Evolutionary conservation across 2,113 vertebrate genomes (phyloP), one percentile per base, ranked within the genome.

Genomic region (Ornithorhynchus anatinus): DNA sequence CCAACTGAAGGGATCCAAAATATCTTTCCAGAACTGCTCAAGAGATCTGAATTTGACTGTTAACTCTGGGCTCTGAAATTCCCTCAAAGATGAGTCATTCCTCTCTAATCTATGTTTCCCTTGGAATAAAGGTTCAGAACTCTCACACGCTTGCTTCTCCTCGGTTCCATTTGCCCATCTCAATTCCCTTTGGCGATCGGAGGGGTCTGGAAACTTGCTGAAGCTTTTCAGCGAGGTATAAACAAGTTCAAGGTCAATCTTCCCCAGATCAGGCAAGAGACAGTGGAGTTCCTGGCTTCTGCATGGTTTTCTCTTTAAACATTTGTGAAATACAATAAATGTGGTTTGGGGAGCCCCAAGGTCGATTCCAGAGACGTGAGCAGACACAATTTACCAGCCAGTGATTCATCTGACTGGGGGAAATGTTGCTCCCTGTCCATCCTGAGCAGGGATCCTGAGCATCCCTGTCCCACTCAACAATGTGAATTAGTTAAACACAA

Each of bases 281-380:
- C 17, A 70, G 51, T 27, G 29, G 72, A 64, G 11, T 62, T 59
- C 17, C 27, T 78, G 64, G 62, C 79, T 81, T 80, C 53, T 75
- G 43, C 12, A 56, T 54, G 37, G 39, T 75, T 69, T 60, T 64
- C 36, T 38, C 25, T 32, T 39, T 53, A 32, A 42, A 27, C 12
- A 66, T 44, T 78, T 79, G 65, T 1, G 42, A 57, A 62, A 70
- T 22, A 47, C 63, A n/a, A 47, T 78, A 27, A 53, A 20, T 63
- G 64, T 51, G 62, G 53, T 73, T 85, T 80, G 25, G 64, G 69
- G 35, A 84, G 60, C 56, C 60, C 79, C 37, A 69, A 6, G 35
- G 85, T 70, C 82, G 29, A 70, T 37, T 64, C 47, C 60, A 81
- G 65, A 70, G 72, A 51, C 56, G 8, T 54, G 69, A 81, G 65